phyloP scores from a whole-genome alignment of 2,888 invertebrate species.

The Epirrhoe alternata region DNA sequence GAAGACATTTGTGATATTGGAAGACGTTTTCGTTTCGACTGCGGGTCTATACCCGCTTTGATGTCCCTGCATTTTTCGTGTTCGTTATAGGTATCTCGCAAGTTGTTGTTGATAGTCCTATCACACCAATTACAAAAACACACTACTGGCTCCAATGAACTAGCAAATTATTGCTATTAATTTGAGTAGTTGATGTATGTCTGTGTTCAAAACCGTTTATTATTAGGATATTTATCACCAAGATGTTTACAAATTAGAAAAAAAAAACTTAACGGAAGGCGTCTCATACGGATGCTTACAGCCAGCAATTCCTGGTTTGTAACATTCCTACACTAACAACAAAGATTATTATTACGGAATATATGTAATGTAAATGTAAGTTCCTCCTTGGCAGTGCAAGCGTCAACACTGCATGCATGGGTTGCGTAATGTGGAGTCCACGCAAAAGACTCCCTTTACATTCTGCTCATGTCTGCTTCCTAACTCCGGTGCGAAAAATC shows the following conservation, averaged over 20 bases:
- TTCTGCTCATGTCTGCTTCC: constrained; percentile 56
- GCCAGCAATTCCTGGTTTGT: constrained; percentile 33
- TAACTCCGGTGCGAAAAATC: constrained; percentile 45
- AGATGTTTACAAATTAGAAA: too few relatives aligned
- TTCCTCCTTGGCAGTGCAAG: constrained; percentile 67
- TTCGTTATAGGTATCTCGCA: too few relatives aligned
- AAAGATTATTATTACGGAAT: constrained; percentile 39
- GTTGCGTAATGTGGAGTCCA: constrained; percentile 61
- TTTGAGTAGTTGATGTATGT: too few relatives aligned
- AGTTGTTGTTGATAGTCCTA: too few relatives aligned
- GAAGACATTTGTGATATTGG: constrained; percentile 6
- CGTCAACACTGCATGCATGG: constrained; percentile 49
- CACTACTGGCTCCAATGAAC: too few relatives aligned
- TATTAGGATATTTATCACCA: too few relatives aligned
- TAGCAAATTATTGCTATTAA: too few relatives aligned
- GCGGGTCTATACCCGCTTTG: too few relatives aligned
- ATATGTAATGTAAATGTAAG: constrained; percentile 49
- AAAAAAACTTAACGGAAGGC: constrained; percentile 24
- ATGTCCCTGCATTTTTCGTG: too few relatives aligned
- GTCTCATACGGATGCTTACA: constrained; percentile 18
- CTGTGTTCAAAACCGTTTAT: too few relatives aligned
- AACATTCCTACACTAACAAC: constrained; percentile 12
- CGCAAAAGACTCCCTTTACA: constrained; percentile 54
- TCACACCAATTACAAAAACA: too few relatives aligned
- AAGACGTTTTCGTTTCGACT: too few relatives aligned